Base-by-base conservation (phyloP, 2,113 vertebrate genomes). In the Plectropomus leopardus region DNA sequence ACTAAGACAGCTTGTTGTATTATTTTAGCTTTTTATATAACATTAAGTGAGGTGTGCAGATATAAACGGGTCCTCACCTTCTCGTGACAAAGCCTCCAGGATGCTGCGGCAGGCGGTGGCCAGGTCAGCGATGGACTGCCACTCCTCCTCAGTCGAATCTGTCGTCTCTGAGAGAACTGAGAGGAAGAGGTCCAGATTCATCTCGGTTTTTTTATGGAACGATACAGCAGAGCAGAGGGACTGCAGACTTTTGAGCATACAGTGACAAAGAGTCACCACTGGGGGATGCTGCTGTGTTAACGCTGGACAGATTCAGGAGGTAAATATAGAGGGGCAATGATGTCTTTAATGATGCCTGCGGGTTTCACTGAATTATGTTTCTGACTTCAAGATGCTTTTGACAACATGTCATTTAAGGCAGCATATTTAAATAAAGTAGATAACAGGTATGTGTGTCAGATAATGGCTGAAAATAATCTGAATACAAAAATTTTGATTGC, bases 51-150 rank as follows among this genome's bases (percentile, higher is more conserved):
- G n/a, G 42, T 16, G 30, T 57, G 40, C 14, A 24, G 19, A 1
- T 34, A 16, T 59, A 30, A 73, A 60, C 3, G 55, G n/a, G 9
- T 69, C 9, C 93, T 95, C 80, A 97, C 97, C 97, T 77, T 97
- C 96, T 82, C 89, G 93, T 14, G 96, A 96, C 83, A 98, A 91
- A 0, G 96, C 96, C 83, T 97, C 96, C 74, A 97, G 87, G 83
- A 98, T 97, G 89, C 88, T 96, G 78, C 95, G 96, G 84, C 97
- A 98, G 45, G 96, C 95, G 1, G 95, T 94, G 8, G 96, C 96
- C 40, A 98, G 93, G 83, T 96, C 96, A 0, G 97, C 94, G 57
- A 98, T 97, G 57, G 96, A 97, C 89, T 96, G 96, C 97, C 97
- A 98, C 86, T 97, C 97, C 4, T 97, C 96, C 47, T 97, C 96